A percentile compares a stretch with the other conserved stretches of the same genome.
Conservation (phyloP, 1,140 invertebrate genomes). For the Telenomus remus region DNA sequence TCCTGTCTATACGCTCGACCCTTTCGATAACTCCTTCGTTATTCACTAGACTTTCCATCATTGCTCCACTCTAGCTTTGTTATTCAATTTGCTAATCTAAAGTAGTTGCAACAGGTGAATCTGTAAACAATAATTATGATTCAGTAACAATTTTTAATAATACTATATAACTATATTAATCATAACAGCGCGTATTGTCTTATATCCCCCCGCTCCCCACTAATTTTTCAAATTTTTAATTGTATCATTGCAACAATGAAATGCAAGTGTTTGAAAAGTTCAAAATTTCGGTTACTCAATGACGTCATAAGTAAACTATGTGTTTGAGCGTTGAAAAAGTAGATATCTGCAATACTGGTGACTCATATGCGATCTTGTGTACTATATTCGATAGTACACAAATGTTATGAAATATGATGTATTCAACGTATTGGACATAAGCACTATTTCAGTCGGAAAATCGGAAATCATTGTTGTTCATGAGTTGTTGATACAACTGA, state of each 20-base stretch:
- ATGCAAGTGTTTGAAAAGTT: background rate
- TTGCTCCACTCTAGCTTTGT: background rate
- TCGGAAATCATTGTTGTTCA: too few species aligned
- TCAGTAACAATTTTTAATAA: background rate
- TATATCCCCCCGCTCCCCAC: too few species aligned
- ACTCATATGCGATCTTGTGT: too few species aligned
- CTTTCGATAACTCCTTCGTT: conserved; percentile 35
- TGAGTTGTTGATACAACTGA: too few species aligned
- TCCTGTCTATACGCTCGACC: conserved; percentile 69
- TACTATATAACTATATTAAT: too few species aligned
- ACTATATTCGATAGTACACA: too few species aligned
- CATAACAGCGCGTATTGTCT: too few species aligned
- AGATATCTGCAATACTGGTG: conserved; percentile 5
- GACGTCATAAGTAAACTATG: background rate
- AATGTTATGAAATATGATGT: too few species aligned
- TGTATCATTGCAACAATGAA: too few species aligned
- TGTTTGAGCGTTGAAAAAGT: conserved; percentile 4
- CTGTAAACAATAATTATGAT: background rate
- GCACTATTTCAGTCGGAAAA: too few species aligned
- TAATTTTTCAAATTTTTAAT: too few species aligned
- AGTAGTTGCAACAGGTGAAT: background rate
- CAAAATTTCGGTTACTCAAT: background rate
- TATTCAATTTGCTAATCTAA: conserved; percentile 3
- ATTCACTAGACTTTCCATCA: conserved; percentile 41
- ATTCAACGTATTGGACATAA: too few species aligned